Evolutionary conservation across 1,140 invertebrate genomes (phyloP), one percentile per base, ranked within the genome.

Genomic region (Medauroidea extradentata): DNA sequence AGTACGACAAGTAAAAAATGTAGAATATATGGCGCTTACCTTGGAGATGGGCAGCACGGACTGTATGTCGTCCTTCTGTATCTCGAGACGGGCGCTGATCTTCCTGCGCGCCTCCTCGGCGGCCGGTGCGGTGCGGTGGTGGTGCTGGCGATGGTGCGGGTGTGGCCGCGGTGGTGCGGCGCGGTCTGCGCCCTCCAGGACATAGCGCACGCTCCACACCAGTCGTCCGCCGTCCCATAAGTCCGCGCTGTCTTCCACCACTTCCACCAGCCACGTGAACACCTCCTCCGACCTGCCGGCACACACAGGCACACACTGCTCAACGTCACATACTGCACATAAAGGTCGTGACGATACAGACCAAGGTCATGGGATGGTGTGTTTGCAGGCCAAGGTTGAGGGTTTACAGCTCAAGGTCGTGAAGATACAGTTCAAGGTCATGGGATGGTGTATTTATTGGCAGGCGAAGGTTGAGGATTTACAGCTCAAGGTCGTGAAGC

Each of bases 1-100:
- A n/a, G n/a, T n/a, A n/a, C n/a, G n/a, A n/a, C n/a, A n/a, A n/a
- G n/a, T n/a, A n/a, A n/a, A n/a, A n/a, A n/a, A n/a, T n/a, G n/a
- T n/a, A n/a, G n/a, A n/a, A n/a, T n/a, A n/a, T n/a, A n/a, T n/a
- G n/a, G n/a, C n/a, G n/a, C 69, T 75, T 78, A 94, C 93, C 86
- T 96, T 96, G 34, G 94, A 91, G 70, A 97, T 95, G 5, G 94
- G 93, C 23, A 97, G 79, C 24, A 97, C 92, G 2, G 92, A 90
- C 75, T 96, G 92, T 39, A 94, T 93, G 69, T 95, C 91, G 72
- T 97, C 94, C 73, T 96, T 96, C 69, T 94, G 90, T 63, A 96
- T 90, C 70, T 94, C 90, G 3, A 96, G 81, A 61, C 89, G 79
- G 3, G 90, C 88, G 44, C 87, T 85, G n/a, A 90, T 74, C 69